Base-by-base conservation (phyloP, 2,888 invertebrate species). In the Dicyrtomina minuta region DNA sequence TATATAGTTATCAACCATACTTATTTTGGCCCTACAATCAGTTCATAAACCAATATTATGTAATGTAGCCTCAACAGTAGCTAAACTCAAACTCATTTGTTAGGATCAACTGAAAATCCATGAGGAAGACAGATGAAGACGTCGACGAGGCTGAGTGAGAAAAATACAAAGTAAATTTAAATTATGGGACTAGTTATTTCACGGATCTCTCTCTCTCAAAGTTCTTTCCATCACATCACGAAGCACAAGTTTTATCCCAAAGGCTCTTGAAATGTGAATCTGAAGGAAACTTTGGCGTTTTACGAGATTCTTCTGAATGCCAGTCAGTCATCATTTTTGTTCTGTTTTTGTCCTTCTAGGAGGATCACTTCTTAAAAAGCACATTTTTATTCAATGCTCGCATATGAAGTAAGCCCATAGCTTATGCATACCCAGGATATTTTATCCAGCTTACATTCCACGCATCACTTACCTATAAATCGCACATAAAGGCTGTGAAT, bases 371-470 rank as follows among this genome's bases (percentile, higher is more conserved):
- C 22, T 53, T 22, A 53, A 5, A 33, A 53, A 53, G 53, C 53
- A 20, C 53, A 53, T 53, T 53, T 53, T 53, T 53, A 53, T 53
- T 22, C 53, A 53, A 24, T 26, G 22, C 24, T 53, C 53, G 53
- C 24, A 53, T 26, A 22, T 53, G 24, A 53, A 53, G 24, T 53
- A 24, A 24, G 53, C 53, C 13, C 22, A n/a, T n/a, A 13, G 53
- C 13, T 53, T 53, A 33, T 33, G 24, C 53, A 53, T 53, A 53
- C 22, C 22, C 13, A 13, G 24, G 24, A 53, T 53, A 53, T 53
- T 53, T 53, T 26, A 53, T 53, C 53, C 53, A 26, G 17, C 53
- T 53, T 26, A 22, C 53, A 53, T 53, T 53, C 53, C 22, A 17
- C 12, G 12, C 22, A 51, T 51, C 53, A 13, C 53, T 20, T 24